A percentile compares a stretch with the other conserved stretches of the same genome.
Evolutionary conservation across 2,888 invertebrate species (phyloP).

Genomic region (Andrena marginata): DNA sequence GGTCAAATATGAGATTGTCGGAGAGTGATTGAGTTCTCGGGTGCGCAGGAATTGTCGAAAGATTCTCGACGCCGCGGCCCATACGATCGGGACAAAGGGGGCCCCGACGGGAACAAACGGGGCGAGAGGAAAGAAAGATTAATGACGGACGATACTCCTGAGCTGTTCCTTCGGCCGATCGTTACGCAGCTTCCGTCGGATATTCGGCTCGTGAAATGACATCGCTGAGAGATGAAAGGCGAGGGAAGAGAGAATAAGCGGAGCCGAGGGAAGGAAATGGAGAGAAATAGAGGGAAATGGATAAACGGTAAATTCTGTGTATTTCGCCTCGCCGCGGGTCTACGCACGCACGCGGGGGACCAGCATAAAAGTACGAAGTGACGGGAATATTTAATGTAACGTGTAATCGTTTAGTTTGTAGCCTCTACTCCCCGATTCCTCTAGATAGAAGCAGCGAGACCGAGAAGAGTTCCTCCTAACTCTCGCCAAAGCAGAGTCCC

Average conservation of each 20-base stretch:
- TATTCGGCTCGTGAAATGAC: slow-evolving; percentile 34
- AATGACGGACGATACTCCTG: slow-evolving; percentile 19
- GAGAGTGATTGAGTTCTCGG: slow-evolving; percentile 50
- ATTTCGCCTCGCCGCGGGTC: slow-evolving; percentile 49
- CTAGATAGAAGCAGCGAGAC: slow-evolving; percentile 61
- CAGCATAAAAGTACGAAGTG: slow-evolving; percentile 59
- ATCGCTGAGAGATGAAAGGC: slow-evolving; percentile 9
- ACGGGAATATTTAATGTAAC: slow-evolving; percentile 76
- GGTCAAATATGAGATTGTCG: slow-evolving; percentile 50
- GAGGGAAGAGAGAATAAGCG: slow-evolving; percentile 14
- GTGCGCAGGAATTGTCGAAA: slow-evolving; percentile 62
- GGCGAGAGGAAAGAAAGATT: neutral
- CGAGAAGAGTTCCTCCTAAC: slow-evolving; percentile 64
- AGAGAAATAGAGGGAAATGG: neutral
- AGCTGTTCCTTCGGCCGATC: slow-evolving; percentile 50
- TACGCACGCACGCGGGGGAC: slow-evolving; percentile 57
- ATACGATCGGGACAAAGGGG: slow-evolving; percentile 49
- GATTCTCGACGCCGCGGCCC: slow-evolving; percentile 56
- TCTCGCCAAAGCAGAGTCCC: slow-evolving; percentile 56
- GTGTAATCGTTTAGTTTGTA: slow-evolving; percentile 80
- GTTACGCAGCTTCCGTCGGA: slow-evolving; percentile 39
- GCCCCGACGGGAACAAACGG: slow-evolving; percentile 11
- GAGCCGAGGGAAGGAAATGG: slow-evolving; percentile 17
- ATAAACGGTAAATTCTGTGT: slow-evolving; percentile 43
- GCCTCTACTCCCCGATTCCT: slow-evolving; percentile 66